phyloP scores from a whole-genome alignment of 1,140 invertebrate genomes.

The Helicoverpa zea region DNA sequence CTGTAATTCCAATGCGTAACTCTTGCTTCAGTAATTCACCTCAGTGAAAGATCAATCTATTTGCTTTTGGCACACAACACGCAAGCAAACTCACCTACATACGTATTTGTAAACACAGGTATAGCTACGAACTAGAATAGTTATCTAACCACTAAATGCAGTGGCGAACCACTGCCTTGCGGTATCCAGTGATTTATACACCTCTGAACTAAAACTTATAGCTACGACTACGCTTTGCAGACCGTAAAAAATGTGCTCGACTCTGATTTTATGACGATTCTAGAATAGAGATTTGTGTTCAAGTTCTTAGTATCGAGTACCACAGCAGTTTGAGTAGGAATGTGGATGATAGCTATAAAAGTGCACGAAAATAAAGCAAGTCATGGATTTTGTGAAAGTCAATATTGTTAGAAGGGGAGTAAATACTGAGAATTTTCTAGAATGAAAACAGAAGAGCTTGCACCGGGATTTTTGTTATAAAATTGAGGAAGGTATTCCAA shows the following conservation, averaged over 20 bases:
- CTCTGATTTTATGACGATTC: neutral
- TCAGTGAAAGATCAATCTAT: neutral
- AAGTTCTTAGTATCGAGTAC: too few relatives aligned
- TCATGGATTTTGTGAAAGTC: too few relatives aligned
- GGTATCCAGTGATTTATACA: slow-evolving; percentile 29
- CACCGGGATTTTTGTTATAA: too few relatives aligned
- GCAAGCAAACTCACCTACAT: neutral
- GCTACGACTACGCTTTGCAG: neutral
- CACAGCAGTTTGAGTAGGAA: too few relatives aligned
- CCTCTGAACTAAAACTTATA: slow-evolving; percentile 28
- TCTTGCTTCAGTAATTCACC: neutral
- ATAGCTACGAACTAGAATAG: slow-evolving; percentile 1
- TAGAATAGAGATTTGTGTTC: neutral
- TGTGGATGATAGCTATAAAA: too few relatives aligned
- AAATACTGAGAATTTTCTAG: too few relatives aligned
- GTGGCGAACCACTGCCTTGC: slow-evolving; percentile 30
- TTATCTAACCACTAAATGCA: slow-evolving; percentile 37
- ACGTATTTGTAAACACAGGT: slow-evolving; percentile 2
- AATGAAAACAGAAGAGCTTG: too few relatives aligned
- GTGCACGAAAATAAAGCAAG: too few relatives aligned
- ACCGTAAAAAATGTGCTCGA: slow-evolving; percentile 3
- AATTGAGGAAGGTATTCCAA: too few relatives aligned
- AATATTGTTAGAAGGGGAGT: too few relatives aligned
- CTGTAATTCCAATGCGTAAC: too few relatives aligned
- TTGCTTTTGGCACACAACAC: neutral